Base-by-base conservation (phyloP, 1,140 invertebrate species). In the Apocrypta bakeri region DNA sequence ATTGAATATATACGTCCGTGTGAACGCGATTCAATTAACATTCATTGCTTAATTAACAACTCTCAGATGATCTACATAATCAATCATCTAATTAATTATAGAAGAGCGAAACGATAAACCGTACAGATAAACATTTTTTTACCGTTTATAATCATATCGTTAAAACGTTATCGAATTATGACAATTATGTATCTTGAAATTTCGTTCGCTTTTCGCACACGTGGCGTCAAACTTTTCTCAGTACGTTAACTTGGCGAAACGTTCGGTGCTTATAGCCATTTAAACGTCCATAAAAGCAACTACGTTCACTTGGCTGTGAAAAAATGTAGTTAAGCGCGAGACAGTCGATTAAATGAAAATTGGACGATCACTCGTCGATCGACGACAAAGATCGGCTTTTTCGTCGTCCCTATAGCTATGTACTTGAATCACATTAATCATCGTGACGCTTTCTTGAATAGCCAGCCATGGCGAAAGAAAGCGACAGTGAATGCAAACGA, bases 381-480 rank as follows among this genome's bases (percentile, higher is more conserved):
- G 7, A 4, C 48, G 21, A n/a, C 48, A n/a, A n/a, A 72, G 29
- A 24, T n/a, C 69, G 21, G 17, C 33, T 72, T 79, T 56, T 79
- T 79, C 25, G 17, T 68, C 25, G 21, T 25, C 27, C 1, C n/a
- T n/a, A n/a, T n/a, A 1, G 27, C 21, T 6, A n/a, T 33, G 2
- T 61, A n/a, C n/a, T n/a, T n/a, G 14, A 71, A 68, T 42, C 24
- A 24, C 24, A 80, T 80, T 27, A 73, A 72, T 72, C 48, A 80
- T 73, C 14, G 24, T 73, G 31, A 80, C 69, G 27, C 48, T 80
- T 73, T 80, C 27, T 17, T 72, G 31, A 79, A 79, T 71, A 17
- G 42, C 24, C 27, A 29, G 77, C 11, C 25, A n/a, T n/a, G 21
- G n/a, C 21, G 24, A 80, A 73, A 73, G 42, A 73, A 73, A 79